Evolutionary conservation across 2,113 vertebrate genomes (phyloP).

Genomic region (Bostrychus sinensis): DNA sequence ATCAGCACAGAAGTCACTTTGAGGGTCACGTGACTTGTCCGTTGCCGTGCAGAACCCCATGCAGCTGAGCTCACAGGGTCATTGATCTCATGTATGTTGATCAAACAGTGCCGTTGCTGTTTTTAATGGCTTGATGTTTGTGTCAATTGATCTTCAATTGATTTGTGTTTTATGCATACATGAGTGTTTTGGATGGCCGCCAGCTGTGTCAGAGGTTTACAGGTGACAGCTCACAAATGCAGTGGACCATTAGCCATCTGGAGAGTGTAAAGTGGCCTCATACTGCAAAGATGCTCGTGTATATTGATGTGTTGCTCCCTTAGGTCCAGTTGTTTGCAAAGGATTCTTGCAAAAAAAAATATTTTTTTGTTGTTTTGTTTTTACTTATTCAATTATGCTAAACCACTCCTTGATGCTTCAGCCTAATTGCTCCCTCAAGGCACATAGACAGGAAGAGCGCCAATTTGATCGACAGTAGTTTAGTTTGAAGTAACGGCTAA

Average conservation of each 20-base stretch:
- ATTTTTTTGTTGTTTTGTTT: slow-evolving; percentile 11
- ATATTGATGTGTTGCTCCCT: slow-evolving; percentile 8
- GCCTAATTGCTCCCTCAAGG: slow-evolving; percentile 32
- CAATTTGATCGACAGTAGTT: neutral
- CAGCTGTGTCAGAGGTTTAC: slow-evolving; percentile 23
- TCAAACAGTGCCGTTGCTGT: slow-evolving; percentile 10
- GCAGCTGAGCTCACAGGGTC: slow-evolving; percentile 21
- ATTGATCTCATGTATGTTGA: slow-evolving; percentile 26
- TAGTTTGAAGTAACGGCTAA: slow-evolving; percentile 9
- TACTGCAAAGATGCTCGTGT: slow-evolving; percentile 2
- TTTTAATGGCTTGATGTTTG: slow-evolving; percentile 21
- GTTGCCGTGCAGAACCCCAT: slow-evolving; percentile 9
- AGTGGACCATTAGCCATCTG: slow-evolving; percentile 37
- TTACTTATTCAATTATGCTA: slow-evolving; percentile 30
- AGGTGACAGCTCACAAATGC: slow-evolving; percentile 23
- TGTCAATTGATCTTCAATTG: slow-evolving; percentile 35
- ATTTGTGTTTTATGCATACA: slow-evolving; percentile 11
- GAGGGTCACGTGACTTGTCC: slow-evolving; percentile 1
- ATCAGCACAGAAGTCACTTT: slow-evolving; percentile 6
- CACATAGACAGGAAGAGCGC: slow-evolving; percentile 5
- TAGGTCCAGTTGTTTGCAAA: slow-evolving; percentile 4
- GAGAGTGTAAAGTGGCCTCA: slow-evolving; percentile 14
- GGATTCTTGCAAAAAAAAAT: slow-evolving; percentile 27
- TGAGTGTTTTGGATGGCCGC: slow-evolving; percentile 12
- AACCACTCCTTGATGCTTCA: slow-evolving; percentile 33